Conservation (phyloP, 2,113 vertebrate species). For the Ammodytes marinus region DNA sequence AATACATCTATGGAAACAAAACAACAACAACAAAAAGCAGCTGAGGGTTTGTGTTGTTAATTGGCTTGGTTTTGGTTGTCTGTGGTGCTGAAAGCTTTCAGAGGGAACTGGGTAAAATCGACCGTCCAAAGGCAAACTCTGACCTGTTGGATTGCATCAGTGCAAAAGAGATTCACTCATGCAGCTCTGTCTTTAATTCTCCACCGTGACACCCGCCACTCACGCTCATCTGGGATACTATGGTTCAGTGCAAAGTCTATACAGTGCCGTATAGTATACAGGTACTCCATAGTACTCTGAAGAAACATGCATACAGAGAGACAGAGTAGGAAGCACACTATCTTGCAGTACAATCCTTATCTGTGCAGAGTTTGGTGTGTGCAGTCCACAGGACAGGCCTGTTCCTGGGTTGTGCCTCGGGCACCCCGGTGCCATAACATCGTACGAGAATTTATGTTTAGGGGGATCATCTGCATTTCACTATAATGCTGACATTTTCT, state of each 20-base stretch:
- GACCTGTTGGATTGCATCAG: constrained; percentile 79
- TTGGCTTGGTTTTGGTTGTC: constrained; percentile 75
- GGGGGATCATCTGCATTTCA: constrained; percentile 66
- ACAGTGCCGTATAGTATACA: constrained; percentile 81
- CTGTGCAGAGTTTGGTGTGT: constrained; percentile 78
- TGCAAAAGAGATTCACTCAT: constrained; percentile 76
- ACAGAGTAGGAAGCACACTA: constrained; percentile 83
- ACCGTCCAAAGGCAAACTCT: constrained; percentile 76
- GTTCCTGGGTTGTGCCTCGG: constrained; percentile 63
- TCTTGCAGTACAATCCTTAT: constrained; percentile 83
- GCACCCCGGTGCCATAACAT: constrained; percentile 52
- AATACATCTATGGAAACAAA: constrained; percentile 29
- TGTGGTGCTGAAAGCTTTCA: constrained; percentile 64
- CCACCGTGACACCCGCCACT: constrained; percentile 23
- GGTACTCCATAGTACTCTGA: constrained; percentile 81
- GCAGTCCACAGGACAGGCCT: constrained; percentile 59
- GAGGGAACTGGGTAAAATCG: constrained; percentile 53
- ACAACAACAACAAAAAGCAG: constrained; percentile 50
- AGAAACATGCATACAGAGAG: constrained; percentile 84
- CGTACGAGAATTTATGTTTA: constrained; percentile 34
- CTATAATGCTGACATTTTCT: constrained; percentile 61
- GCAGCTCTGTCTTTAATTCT: constrained; percentile 63
- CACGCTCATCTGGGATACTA: constrained; percentile 68
- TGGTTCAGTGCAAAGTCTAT: constrained; percentile 86
- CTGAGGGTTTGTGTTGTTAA: constrained; percentile 72